Base-by-base conservation (phyloP, 2,888 invertebrate species). In the Tryphoninae sp. region DNA sequence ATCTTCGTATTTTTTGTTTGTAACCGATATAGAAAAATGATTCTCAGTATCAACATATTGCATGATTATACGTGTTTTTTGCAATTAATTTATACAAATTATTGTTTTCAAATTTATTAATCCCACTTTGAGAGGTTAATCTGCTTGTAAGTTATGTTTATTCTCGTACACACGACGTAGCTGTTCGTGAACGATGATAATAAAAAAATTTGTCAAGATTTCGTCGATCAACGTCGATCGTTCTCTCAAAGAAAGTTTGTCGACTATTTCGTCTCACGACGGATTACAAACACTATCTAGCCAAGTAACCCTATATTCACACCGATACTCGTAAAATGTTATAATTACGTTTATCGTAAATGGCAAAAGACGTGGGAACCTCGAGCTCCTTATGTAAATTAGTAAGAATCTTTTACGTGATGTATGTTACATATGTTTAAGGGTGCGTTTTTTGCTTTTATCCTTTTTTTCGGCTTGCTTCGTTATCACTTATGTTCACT, bases 261-360 rank as follows among this genome's bases (percentile, higher is more conserved):
- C 62, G 7, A 3, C 40, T 16, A 71, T 26, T 13, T 26, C 55
- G 9, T 49, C 59, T 65, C n/a, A 45, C 23, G 64, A 64, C 74
- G 82, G 83, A 84, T 86, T 87, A 86, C 77, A 90, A 89, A 87
- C 72, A 81, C 87, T 88, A 89, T 68, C 26, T 62, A 83, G 62
- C 80, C 87, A 87, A 74, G 79, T 81, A 6, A 69, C 78, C 80
- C 82, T 88, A 88, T 89, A 87, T 89, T 88, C 89, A 90, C 89
- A 89, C 85, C 84, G 82, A 87, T 86, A 84, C 87, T 77, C 78
- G 81, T 85, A 85, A 82, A 86, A 82, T 79, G 45, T 78, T 86
- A 64, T 61, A 76, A 72, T 78, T 64, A 78, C 64, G 55, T 2
- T 58, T 82, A 79, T 72, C 73, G 73, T 79, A 73, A 79, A 81